phyloP scores from a whole-genome alignment of 2,888 invertebrate species.

The Lasioglossum zephyrum region DNA sequence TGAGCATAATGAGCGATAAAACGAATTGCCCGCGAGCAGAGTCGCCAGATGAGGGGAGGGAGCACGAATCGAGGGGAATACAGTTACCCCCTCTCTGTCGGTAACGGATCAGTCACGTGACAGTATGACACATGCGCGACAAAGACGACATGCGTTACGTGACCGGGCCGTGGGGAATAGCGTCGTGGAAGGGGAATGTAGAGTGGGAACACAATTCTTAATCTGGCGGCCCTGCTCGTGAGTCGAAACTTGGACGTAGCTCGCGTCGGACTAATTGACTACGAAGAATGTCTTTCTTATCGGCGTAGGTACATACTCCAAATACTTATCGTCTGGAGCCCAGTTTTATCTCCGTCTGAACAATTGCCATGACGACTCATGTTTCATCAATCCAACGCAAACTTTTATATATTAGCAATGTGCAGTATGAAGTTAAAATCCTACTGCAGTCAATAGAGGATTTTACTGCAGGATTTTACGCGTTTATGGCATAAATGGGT shows the following conservation, averaged over 20 bases:
- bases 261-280: not conserved
- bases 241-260: not conserved
- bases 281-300: slow-evolving; percentile 25
- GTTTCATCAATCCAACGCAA: not conserved
- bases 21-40: not conserved
- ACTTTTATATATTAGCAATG: not conserved
- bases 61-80: too few relatives aligned
- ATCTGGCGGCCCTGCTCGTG: not conserved
- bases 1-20: slow-evolving; percentile 7
- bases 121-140: too few relatives aligned
- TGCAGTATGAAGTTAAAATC: not conserved
- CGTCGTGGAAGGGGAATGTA: too few relatives aligned
- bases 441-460: not conserved
- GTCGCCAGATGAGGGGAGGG: too few relatives aligned
- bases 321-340: slow-evolving; percentile 32
- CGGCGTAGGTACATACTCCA: not conserved
- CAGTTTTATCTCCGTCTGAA: not conserved
- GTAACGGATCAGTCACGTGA: too few relatives aligned
- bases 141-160: too few relatives aligned
- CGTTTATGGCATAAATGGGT: not conserved
- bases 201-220: too few relatives aligned
- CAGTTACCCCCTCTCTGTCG: too few relatives aligned
- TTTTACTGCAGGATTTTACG: not conserved
- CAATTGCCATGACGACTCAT: not conserved
- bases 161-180: too few relatives aligned